Percentiles rank a stretch among this genome's conserved stretches.
These are phyloP conservation scores for Drosophila fungiperda DNA, from an alignment of 2,888 invertebrate genomes.

Conservation along the genomic window DNA sequence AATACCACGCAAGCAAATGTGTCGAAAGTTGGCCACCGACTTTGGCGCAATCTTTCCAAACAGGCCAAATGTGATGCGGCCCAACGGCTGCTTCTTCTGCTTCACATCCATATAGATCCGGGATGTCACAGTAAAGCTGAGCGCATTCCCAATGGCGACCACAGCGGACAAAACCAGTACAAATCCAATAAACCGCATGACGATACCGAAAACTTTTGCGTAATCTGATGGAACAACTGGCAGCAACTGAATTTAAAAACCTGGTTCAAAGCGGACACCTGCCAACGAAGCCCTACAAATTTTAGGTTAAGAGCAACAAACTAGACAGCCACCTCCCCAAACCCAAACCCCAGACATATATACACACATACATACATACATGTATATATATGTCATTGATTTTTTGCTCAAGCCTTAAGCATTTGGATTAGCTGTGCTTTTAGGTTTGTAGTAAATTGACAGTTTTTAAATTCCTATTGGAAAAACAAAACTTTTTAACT, in stretches of 20 bases:
- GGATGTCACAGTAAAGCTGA: conserved; percentile 83
- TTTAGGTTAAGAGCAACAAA: conserved; percentile 74
- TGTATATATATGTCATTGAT: conserved; percentile 30
- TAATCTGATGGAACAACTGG: conserved; percentile 52
- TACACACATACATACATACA: not conserved
- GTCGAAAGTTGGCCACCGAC: conserved; percentile 94
- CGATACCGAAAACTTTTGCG: conserved; percentile 8
- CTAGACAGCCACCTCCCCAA: conserved; percentile 27
- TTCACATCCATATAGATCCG: conserved; percentile 93
- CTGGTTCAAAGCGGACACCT: conserved; percentile 5
- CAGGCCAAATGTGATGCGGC: conserved; percentile 93
- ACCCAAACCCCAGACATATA: conserved; percentile 8
- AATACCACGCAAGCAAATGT: conserved; percentile 91
- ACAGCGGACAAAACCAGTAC: conserved; percentile 41
- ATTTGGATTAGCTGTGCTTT: not conserved
- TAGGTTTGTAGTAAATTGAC: not conserved
- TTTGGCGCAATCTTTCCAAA: conserved; percentile 92
- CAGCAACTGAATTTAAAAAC: conserved; percentile 55
- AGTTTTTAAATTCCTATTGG: not conserved
- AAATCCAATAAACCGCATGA: conserved; percentile 57
- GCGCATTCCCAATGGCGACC: conserved; percentile 38
- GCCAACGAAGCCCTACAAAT: conserved; percentile 59
- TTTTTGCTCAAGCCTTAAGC: conserved; percentile 18
- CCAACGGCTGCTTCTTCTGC: conserved; percentile 89
- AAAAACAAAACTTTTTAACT: not conserved